phyloP scores from a whole-genome alignment of 2,888 invertebrate genomes.

The Drosophila robusta region DNA sequence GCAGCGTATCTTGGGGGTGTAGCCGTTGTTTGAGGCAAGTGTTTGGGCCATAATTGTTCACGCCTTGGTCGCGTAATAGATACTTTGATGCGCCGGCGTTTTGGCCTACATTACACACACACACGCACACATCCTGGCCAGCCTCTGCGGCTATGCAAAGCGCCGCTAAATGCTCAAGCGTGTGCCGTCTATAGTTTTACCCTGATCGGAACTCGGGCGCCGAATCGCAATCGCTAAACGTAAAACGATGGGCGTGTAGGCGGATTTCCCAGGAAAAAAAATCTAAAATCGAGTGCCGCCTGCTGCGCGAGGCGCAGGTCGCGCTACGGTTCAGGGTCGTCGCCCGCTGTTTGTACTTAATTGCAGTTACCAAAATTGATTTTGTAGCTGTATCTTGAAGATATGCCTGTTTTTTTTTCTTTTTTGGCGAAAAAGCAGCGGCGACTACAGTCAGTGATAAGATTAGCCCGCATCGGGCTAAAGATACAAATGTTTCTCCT shows the following conservation, averaged over 20 bases:
- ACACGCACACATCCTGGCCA: constrained; percentile 42
- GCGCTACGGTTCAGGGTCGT: constrained; percentile 10
- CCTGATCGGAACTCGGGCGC: constrained; percentile 20
- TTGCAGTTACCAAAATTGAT: constrained; percentile 41
- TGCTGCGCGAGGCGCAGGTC: constrained; percentile 48
- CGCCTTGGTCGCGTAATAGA: constrained; percentile 70
- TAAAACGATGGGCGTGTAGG: constrained; percentile 14
- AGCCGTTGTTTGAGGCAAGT: constrained; percentile 68
- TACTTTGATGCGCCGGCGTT: constrained; percentile 64
- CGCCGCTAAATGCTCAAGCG: constrained; percentile 66
- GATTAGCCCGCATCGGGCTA: constrained; percentile 52
- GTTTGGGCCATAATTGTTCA: constrained; percentile 76
- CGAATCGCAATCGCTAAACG: constrained; percentile 28
- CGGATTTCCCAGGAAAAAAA: constrained; percentile 46
- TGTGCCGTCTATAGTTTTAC: constrained; percentile 31
- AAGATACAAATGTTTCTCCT: constrained; percentile 17
- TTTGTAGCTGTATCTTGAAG: constrained; percentile 11
- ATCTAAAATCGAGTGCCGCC: constrained; percentile 33
- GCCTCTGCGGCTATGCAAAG: constrained; percentile 63
- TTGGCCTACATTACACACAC: constrained; percentile 36
- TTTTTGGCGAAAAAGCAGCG: constrained; percentile 52
- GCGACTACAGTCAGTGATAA: constrained; percentile 37
- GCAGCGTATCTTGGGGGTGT: constrained; percentile 36
- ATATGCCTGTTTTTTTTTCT: constrained; percentile 1
- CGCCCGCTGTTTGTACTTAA: constrained; percentile 53